phyloP scores from a whole-genome alignment of 2,797 vertebrate species.

The Pangasius sanitwongsei region DNA sequence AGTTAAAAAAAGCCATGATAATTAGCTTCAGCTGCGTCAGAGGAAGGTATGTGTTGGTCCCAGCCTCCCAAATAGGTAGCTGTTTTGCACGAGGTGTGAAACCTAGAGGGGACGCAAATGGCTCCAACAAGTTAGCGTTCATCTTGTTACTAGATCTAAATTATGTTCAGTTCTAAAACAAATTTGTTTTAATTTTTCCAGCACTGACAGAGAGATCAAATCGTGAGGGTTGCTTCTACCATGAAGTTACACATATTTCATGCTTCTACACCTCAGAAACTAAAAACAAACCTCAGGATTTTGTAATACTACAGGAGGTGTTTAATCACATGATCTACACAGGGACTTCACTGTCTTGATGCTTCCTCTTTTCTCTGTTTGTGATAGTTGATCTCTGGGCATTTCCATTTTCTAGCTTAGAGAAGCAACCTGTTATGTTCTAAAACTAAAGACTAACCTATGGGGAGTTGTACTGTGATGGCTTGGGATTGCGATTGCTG shows the following conservation, averaged over 20 bases:
- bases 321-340: not conserved
- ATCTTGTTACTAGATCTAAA: not conserved
- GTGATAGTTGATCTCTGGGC: not conserved
- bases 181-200: not conserved
- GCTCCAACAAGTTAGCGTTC: not conserved
- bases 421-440: not conserved
- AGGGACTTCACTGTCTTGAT: not conserved
- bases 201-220: not conserved
- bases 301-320: not conserved
- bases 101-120: not conserved
- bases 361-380: not conserved
- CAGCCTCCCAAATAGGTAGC: not conserved
- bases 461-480: too few relatives aligned
- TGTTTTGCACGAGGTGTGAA: not conserved
- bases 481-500: too few relatives aligned
- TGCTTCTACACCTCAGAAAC: not conserved
- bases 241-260: not conserved
- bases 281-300: not conserved
- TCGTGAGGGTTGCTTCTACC: not conserved
- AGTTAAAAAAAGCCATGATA: not conserved
- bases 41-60: not conserved
- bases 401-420: not conserved
- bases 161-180: not conserved
- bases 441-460: not conserved
- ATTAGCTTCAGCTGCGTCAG: not conserved